Base-by-base conservation (phyloP, 2,797 vertebrate genomes). In the Meriones psammophilus region DNA sequence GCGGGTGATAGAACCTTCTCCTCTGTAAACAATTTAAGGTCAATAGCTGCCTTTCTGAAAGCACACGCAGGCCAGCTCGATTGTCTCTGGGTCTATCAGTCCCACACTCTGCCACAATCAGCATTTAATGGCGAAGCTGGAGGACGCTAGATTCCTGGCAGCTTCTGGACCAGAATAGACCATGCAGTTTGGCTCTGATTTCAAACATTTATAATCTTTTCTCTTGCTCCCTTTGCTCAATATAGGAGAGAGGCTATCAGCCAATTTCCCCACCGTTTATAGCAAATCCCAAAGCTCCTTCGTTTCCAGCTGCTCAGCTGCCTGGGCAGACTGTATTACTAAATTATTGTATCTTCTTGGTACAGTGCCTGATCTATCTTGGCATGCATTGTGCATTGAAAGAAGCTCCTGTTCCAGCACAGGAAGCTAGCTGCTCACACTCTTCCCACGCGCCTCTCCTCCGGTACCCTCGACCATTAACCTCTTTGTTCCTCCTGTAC, bases 341-440 rank as follows among this genome's bases (percentile, higher is more conserved):
- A 89, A 97, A 97, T 97, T 96, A 97, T 96, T 97, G 97, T 96
- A 95, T 97, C 96, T 97, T 96, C 96, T 97, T 98, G 97, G 97
- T 97, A 92, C 68, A 83, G 71, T 92, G 97, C 96, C 97, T 95
- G 96, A 93, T 97, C 96, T 86, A 68, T 87, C 97, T 96, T 98
- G 97, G 97, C 97, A 77, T 69, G 88, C 2, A 0, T 50, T 88
- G n/a, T 86, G 73, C 94, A 95, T 96, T 97, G 96, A 97, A 97
- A 97, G 97, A 95, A 89, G 97, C 92, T 94, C 96, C 97, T 97
- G 95, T 97, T 96, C 91, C 68, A 93, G 96, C 77, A 96, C 84
- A 98, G 97, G 97, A 97, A 97, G 95, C 79, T 85, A 85, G 91
- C 84, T 78, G 69, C 78, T 94, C 94, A 97, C 54, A 17, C 94